Conservation (phyloP, 2,888 invertebrate species). For the Leptinotarsa juncta region DNA sequence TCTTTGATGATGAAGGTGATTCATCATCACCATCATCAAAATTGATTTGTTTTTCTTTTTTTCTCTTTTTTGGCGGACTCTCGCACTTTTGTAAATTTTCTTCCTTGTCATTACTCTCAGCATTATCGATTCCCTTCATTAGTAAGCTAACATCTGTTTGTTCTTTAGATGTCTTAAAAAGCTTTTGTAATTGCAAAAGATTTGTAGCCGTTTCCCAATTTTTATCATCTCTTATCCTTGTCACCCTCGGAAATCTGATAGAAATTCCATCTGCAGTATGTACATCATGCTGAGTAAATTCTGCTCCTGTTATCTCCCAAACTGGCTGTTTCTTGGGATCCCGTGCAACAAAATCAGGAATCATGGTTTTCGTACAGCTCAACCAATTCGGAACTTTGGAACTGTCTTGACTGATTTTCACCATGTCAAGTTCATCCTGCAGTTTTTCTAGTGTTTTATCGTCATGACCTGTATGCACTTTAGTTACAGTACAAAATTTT, state of each 20-base stretch:
- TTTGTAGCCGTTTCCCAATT: slow-evolving; percentile 86
- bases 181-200: slow-evolving; percentile 76
- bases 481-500: slow-evolving; percentile 92
- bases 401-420: slow-evolving; percentile 82
- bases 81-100: slow-evolving; percentile 7
- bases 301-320: slow-evolving; percentile 94
- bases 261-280: slow-evolving; percentile 96
- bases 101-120: slow-evolving; percentile 19
- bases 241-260: slow-evolving; percentile 87
- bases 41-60: slow-evolving; percentile 39
- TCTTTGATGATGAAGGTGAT: not conserved
- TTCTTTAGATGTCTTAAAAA: slow-evolving; percentile 78
- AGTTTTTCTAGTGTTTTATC: slow-evolving; percentile 84
- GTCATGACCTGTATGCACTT: slow-evolving; percentile 90
- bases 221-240: slow-evolving; percentile 86
- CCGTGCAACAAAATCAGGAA: slow-evolving; percentile 89
- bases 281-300: slow-evolving; percentile 81
- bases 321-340: slow-evolving; percentile 90
- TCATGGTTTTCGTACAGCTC: slow-evolving; percentile 82
- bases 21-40: slow-evolving; percentile 1
- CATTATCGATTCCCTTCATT: slow-evolving; percentile 64
- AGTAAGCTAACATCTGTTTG: slow-evolving; percentile 71
- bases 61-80: slow-evolving; percentile 29
- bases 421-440: slow-evolving; percentile 79
- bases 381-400: slow-evolving; percentile 83